Conservation (phyloP, 2,888 invertebrate genomes). For the Conus canariensis region DNA sequence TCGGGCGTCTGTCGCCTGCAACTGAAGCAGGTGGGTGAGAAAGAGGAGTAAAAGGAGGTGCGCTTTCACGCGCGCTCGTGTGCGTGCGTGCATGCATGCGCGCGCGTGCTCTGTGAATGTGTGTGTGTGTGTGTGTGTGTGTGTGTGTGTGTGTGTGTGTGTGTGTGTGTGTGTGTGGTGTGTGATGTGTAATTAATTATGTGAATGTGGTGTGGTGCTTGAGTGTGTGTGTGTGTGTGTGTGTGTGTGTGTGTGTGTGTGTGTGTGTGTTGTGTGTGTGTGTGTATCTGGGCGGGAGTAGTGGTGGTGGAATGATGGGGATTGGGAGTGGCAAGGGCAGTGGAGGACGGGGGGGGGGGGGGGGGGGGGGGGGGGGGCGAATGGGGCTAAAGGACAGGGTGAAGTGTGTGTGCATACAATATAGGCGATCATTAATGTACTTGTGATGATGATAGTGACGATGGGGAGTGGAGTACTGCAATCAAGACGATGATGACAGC, state of each 20-base stretch:
- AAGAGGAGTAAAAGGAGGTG: neutral
- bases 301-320: neutral
- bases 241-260: neutral
- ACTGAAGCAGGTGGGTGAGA: slow-evolving; percentile 67
- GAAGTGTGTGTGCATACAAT: too few relatives aligned
- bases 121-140: slow-evolving; percentile 4
- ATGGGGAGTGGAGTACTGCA: too few relatives aligned
- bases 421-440: too few relatives aligned
- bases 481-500: too few relatives aligned
- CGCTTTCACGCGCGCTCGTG: neutral
- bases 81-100: neutral
- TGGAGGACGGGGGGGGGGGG: neutral
- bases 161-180: too few relatives aligned
- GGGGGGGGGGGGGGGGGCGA: neutral
- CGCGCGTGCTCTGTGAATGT: too few relatives aligned
- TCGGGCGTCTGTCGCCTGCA: slow-evolving; percentile 69
- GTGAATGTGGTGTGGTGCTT: too few relatives aligned
- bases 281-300: neutral
- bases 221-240: neutral
- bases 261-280: neutral
- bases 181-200: too few relatives aligned
- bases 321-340: neutral
- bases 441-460: too few relatives aligned
- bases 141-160: neutral
- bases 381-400: neutral